Base-by-base conservation (phyloP, 2,113 vertebrate genomes). In the Malurus melanocephalus region DNA sequence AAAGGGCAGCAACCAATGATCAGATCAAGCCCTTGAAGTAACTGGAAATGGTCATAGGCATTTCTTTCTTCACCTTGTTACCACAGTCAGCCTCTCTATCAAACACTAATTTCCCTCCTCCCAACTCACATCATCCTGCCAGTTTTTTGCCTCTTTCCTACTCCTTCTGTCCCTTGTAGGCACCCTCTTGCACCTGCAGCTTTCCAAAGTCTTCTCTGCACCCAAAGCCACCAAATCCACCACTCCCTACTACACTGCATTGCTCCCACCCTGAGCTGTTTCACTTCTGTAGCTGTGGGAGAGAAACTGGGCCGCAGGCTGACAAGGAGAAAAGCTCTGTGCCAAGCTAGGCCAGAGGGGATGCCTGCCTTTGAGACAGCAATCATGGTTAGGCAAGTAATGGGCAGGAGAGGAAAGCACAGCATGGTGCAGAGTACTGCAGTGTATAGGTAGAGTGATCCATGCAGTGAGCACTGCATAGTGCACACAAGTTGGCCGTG, bases 381-480 rank as follows among this genome's bases (percentile, higher is more conserved):
- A 61, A 60, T 28, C 16, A 21, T 2, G 5, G 21, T 55, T 11
- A 64, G 53, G 9, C 10, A 40, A 26, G 24, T 65, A 64, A 49
- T 0, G 2, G 28, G 8, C 38, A 30, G 62, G 22, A 64, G 13
- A 64, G 48, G 40, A 75, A 71, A 33, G 17, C 24, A 56, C 28
- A 83, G 66, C 33, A 38, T 0, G 49, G 22, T 79, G 68, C 49
- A 38, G 9, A 13, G 22, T 8, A 38, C 32, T 52, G 84, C 62
- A 51, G 16, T 12, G n/a, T 16, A 8, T 3, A 26, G 32, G 13
- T 17, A 35, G 26, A 64, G 48, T 0, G 0, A 9, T 16, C 61
- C 1, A 2, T 14, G 18, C 52, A 57, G 38, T 8, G 49, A 53
- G 32, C 5, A 11, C 33, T 35, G 24, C 4, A 42, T 11, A 22